phyloP scores from a whole-genome alignment of 2,888 invertebrate genomes.

The Acrobasis consociella region DNA sequence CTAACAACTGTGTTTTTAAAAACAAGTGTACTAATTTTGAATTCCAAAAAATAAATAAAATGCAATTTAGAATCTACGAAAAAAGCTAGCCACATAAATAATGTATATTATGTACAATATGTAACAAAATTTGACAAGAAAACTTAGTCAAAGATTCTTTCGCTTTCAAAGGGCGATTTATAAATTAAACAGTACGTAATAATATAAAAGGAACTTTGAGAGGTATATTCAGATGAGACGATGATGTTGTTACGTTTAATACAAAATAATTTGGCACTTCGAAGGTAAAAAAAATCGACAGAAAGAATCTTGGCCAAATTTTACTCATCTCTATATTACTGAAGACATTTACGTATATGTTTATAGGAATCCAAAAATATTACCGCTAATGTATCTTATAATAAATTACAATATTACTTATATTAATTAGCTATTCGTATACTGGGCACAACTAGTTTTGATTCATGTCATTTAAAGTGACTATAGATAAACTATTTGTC shows the following conservation, averaged over 20 bases:
- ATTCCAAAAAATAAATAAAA: slow-evolving; percentile 42
- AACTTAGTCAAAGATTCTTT: slow-evolving; percentile 70
- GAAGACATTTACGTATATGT: slow-evolving; percentile 78
- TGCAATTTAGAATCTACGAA: slow-evolving; percentile 16
- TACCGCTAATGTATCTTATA: slow-evolving; percentile 80
- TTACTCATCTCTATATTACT: slow-evolving; percentile 51
- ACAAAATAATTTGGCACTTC: slow-evolving; percentile 74
- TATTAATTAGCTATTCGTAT: slow-evolving; percentile 80
- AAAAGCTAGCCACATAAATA: slow-evolving; percentile 48
- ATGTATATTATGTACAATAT: slow-evolving; percentile 69
- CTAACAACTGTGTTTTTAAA: slow-evolving; percentile 51
- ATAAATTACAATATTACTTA: slow-evolving; percentile 78
- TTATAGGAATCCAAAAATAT: slow-evolving; percentile 84
- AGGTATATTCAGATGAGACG: slow-evolving; percentile 59
- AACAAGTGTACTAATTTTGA: slow-evolving; percentile 65
- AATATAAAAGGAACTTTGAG: slow-evolving; percentile 59
- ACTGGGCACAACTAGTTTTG: slow-evolving; percentile 83
- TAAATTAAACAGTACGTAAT: slow-evolving; percentile 45
- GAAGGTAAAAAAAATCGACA: slow-evolving; percentile 50
- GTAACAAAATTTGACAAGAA: slow-evolving; percentile 57
- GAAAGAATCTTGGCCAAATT: slow-evolving; percentile 73
- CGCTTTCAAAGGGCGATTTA: slow-evolving; percentile 37
- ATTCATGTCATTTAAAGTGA: slow-evolving; percentile 80
- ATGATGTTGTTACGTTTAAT: slow-evolving; percentile 45
- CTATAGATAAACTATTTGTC: slow-evolving; percentile 78